Evolutionary conservation across 2,888 invertebrate genomes (phyloP), one percentile per base, ranked within the genome.

Genomic region (Crocallis elinguaria): DNA sequence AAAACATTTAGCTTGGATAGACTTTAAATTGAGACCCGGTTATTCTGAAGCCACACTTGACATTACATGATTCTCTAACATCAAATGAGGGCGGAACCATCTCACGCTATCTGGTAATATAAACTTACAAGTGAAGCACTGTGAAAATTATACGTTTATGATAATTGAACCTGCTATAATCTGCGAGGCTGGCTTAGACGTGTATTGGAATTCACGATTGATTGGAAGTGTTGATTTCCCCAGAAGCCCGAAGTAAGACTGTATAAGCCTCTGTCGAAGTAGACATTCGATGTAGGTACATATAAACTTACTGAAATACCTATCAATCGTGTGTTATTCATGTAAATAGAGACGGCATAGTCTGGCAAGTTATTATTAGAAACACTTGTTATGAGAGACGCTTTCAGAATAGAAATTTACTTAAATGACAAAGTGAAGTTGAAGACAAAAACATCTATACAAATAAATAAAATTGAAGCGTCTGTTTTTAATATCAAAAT

Each of bases 121-220:
- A 43, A 25, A 52, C 27, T 35, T 38, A 43, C 46, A 46, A 32
- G 25, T 36, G 37, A 16, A 23, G 21, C 43, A 39, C 8, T 44
- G 44, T 39, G 44, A 25, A 46, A 53, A 42, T 37, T 44, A 50
- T 41, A 46, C 38, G 38, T 19, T 30, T 41, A 39, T 42, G 25
- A 51, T 57, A 41, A 42, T 52, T 55, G 38, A 51, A 49, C 43
- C 25, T 25, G 30, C 33, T 23, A 29, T 48, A 51, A 51, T 48
- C 33, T 42, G 11, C 13, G 29, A 13, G 35, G 17, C 16, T 17
- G 13, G 14, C 32, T 36, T 52, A 49, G 33, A 49, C 45, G 42
- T 49, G 49, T 49, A 29, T 48, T 27, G 9, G 12, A 39, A 23
- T 52, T 43, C 9, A 43, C n/a, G 43, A 23, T 49, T 50, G 36